Evolutionary conservation across 2,888 invertebrate species (phyloP).

Genomic region (Deladenus siricidicola): DNA sequence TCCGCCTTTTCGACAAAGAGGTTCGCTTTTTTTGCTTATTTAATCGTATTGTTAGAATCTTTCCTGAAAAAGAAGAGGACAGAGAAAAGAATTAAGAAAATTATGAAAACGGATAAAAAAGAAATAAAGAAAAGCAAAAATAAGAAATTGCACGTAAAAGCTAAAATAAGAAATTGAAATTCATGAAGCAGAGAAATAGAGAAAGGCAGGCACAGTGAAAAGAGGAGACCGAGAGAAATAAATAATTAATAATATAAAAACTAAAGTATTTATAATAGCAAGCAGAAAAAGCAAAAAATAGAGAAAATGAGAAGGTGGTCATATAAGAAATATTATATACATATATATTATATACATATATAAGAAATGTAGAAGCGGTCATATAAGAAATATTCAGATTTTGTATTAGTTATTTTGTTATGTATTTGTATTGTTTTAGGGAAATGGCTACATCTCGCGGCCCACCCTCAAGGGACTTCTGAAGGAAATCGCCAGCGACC

Average conservation of each 20-base stretch:
- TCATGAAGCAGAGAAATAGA: background rate
- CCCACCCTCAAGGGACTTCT: conserved; percentile 50
- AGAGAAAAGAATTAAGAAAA: background rate
- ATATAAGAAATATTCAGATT: no score
- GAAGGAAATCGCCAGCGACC: conserved; percentile 51
- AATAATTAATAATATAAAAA: background rate
- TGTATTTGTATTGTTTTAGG: conserved; percentile 55
- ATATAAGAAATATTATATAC: no score
- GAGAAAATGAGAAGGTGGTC: no score
- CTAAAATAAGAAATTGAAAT: no score
- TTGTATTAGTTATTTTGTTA: background rate
- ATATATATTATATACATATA: no score
- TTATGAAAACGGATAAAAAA: background rate
- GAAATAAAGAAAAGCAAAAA: background rate
- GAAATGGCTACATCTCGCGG: conserved; percentile 52
- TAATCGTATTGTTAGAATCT: no score
- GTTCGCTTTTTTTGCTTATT: no score
- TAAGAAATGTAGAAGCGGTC: no score
- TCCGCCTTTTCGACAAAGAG: conserved; percentile 79
- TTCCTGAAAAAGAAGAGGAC: no score
- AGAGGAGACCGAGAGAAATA: background rate
- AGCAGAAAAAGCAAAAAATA: no score
- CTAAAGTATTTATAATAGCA: no score
- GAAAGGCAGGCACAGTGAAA: background rate
- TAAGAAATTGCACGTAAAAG: background rate